Conservation (phyloP, 2,113 vertebrate species). For the Turnix velox region DNA sequence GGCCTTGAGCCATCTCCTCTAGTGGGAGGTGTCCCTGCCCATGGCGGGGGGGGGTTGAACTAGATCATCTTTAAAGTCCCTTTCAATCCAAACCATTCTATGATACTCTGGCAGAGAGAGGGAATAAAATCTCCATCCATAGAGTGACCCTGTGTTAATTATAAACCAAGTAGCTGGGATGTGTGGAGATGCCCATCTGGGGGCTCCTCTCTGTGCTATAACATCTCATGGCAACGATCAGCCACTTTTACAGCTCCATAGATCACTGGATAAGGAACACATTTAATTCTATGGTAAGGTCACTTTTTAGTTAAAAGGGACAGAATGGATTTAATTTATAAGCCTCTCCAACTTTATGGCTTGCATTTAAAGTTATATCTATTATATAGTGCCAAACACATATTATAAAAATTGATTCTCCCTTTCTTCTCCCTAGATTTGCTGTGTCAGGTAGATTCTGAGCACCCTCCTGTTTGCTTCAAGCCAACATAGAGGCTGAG, state of each 20-base stretch:
- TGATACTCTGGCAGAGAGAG: background rate
- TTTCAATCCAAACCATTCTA: no score
- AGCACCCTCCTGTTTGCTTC: background rate
- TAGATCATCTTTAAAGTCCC: no score
- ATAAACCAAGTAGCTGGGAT: background rate
- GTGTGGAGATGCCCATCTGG: background rate
- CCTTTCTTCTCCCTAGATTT: conserved; percentile 24
- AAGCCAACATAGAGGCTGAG: conserved; percentile 17
- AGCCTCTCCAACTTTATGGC: conserved; percentile 62
- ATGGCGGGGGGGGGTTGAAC: no score
- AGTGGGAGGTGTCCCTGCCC: no score
- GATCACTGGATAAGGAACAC: conserved; percentile 38
- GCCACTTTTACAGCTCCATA: conserved; percentile 34
- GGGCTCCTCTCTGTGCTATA: background rate
- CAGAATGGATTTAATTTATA: conserved; percentile 61
- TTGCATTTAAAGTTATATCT: conserved; percentile 52
- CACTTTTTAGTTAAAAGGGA: conserved; percentile 64
- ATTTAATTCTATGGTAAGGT: conserved; percentile 59
- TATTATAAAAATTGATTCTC: conserved; percentile 63
- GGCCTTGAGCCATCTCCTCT: no score
- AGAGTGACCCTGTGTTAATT: background rate
- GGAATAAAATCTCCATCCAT: background rate
- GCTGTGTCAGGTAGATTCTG: conserved; percentile 45
- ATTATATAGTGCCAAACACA: conserved; percentile 47
- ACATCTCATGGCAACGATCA: background rate